phyloP scores from a whole-genome alignment of 2,888 invertebrate genomes.

The Pterobdella sp. region DNA sequence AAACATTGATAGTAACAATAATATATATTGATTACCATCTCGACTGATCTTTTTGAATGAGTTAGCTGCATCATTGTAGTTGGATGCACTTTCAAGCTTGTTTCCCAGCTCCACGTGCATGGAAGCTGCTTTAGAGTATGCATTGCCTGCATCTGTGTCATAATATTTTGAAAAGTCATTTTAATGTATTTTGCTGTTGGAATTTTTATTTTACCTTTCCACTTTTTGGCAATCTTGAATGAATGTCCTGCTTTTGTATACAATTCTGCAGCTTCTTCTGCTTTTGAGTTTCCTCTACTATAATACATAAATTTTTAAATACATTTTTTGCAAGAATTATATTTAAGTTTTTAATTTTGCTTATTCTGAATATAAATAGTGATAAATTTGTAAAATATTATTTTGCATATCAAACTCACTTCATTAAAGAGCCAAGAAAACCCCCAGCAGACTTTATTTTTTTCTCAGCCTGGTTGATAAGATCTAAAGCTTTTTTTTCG shows the following conservation, averaged over 20 bases:
- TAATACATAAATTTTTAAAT: background rate
- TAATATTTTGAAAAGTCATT: conserved; percentile 2
- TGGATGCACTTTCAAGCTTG: conserved; percentile 90
- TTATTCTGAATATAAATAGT: background rate
- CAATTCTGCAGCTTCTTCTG: conserved; percentile 91
- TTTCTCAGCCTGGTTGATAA: conserved; percentile 33
- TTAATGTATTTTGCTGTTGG: no score
- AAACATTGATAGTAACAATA: background rate
- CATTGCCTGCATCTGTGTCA: conserved; percentile 70
- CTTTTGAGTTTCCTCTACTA: conserved; percentile 64
- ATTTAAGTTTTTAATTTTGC: background rate
- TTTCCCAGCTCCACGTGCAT: conserved; percentile 77
- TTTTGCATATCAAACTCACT: conserved; percentile 11
- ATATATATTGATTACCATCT: conserved; percentile 41
- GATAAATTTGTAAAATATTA: background rate
- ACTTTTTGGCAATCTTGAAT: conserved; percentile 97
- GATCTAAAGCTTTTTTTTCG: conserved; percentile 32
- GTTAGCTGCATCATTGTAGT: conserved; percentile 91
- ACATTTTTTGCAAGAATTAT: background rate
- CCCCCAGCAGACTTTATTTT: conserved; percentile 32
- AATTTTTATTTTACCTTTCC: no score
- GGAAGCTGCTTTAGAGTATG: conserved; percentile 84
- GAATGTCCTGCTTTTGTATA: conserved; percentile 91
- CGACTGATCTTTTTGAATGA: conserved; percentile 65
- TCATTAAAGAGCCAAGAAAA: conserved; percentile 31